Conservation (phyloP, 2,888 invertebrate genomes). For the Trypoxylon attenuatum region DNA sequence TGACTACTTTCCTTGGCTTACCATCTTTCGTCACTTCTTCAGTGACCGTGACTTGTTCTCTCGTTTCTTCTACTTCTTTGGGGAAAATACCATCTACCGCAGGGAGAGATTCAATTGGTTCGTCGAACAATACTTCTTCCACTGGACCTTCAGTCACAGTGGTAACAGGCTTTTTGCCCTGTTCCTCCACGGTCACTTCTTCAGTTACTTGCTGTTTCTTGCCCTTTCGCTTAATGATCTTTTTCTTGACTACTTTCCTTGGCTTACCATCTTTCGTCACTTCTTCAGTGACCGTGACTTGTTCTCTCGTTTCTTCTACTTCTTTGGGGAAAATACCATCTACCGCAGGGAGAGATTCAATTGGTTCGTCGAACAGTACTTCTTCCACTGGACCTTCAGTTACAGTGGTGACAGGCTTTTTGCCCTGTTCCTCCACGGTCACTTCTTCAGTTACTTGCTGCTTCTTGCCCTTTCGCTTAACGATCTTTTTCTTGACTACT, state of each 20-base stretch:
- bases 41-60: constrained; percentile 47
- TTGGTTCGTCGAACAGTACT: constrained; percentile 22
- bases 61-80: constrained; percentile 53
- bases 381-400: not conserved
- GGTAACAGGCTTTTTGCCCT: constrained; percentile 22
- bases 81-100: constrained; percentile 60
- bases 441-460: not conserved
- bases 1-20: constrained; percentile 61
- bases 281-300: constrained; percentile 27
- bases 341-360: not conserved
- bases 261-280: constrained; percentile 66
- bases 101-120: constrained; percentile 7
- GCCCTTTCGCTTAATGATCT: constrained; percentile 33
- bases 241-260: constrained; percentile 57
- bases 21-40: constrained; percentile 56
- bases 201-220: constrained; percentile 62
- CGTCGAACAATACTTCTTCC: constrained; percentile 22
- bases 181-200: constrained; percentile 45
- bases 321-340: constrained; percentile 53
- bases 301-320: constrained; percentile 26
- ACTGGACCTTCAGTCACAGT: constrained; percentile 62
- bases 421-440: not conserved
- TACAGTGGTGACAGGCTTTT: not conserved
- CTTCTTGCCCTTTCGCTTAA: not conserved
- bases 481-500: not conserved